Evolutionary conservation across 2,888 invertebrate species (phyloP).

Genomic region (Tortrix viridana): DNA sequence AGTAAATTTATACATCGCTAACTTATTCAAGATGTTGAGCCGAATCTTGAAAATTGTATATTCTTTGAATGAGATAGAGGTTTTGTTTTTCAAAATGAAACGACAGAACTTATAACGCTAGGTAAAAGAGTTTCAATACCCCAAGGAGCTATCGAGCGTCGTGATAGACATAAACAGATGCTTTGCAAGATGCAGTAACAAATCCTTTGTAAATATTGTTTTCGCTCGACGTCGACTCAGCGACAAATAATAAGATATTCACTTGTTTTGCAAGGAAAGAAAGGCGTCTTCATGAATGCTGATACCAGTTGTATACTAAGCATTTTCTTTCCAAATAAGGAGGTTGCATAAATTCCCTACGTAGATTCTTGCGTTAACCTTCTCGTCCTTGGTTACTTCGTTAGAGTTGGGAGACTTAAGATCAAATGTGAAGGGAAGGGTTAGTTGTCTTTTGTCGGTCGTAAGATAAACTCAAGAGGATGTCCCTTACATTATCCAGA

Average conservation of each 20-base stretch:
- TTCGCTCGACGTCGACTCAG: constrained; percentile 45
- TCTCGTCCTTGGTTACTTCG: background rate
- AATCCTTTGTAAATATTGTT: constrained; percentile 44
- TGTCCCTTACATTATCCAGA: constrained; percentile 7
- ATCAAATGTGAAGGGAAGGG: constrained; percentile 1
- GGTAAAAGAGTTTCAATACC: background rate
- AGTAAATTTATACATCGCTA: too few species aligned
- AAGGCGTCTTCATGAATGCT: constrained; percentile 68
- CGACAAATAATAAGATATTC: constrained; percentile 59
- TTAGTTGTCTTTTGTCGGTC: constrained; percentile 10
- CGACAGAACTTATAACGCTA: background rate
- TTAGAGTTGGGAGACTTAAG: constrained; percentile 40
- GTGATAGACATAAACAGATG: constrained; percentile 34
- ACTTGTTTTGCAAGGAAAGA: constrained; percentile 52
- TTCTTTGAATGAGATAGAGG: too few species aligned
- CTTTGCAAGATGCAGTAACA: constrained; percentile 36
- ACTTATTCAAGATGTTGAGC: too few species aligned
- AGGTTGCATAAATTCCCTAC: constrained; percentile 58
- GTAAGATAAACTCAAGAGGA: constrained; percentile 15
- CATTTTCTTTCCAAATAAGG: constrained; percentile 63
- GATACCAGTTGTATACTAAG: constrained; percentile 65
- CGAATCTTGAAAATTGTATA: too few species aligned
- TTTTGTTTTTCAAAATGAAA: too few species aligned
- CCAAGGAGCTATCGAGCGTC: background rate
- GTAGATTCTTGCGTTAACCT: too few species aligned